A percentile compares a stretch with the other conserved stretches of the same genome.
Evolutionary conservation across 2,888 invertebrate genomes (phyloP).

Genomic region (Mythimna lalbum): DNA sequence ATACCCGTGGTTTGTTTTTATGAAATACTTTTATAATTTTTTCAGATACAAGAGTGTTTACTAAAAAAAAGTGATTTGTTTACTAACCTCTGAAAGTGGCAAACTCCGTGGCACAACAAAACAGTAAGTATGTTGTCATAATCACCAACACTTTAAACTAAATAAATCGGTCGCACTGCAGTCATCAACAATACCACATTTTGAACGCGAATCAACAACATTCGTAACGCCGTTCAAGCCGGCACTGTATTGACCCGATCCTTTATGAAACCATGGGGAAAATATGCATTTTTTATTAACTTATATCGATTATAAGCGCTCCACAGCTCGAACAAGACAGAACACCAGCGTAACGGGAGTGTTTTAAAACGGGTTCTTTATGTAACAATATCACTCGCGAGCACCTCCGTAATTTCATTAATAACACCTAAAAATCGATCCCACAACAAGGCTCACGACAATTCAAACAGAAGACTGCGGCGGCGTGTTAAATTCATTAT

Average conservation of each 20-base stretch:
- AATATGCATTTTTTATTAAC: constrained; percentile 90
- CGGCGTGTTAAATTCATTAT: constrained; percentile 86
- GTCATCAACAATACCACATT: constrained; percentile 66
- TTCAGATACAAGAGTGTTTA: neutral
- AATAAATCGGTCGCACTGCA: constrained; percentile 72
- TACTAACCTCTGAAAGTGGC: constrained; percentile 81
- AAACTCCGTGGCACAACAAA: constrained; percentile 68
- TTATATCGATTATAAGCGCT: constrained; percentile 83
- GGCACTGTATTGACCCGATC: constrained; percentile 80
- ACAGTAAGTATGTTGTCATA: constrained; percentile 66
- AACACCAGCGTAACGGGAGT: constrained; percentile 71
- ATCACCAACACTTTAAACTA: constrained; percentile 75
- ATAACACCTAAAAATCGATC: constrained; percentile 90
- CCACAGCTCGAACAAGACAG: constrained; percentile 65
- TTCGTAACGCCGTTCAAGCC: constrained; percentile 70
- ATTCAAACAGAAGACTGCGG: constrained; percentile 86
- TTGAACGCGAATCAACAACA: constrained; percentile 70
- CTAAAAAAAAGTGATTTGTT: constrained; percentile 71
- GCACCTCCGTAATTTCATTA: constrained; percentile 89
- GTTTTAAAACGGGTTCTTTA: constrained; percentile 75
- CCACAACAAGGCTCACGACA: constrained; percentile 87
- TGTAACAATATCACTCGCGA: constrained; percentile 84
- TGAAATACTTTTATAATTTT: constrained; percentile 1
- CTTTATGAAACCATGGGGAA: constrained; percentile 85
- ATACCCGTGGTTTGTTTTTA: neutral